Conservation (phyloP, 2,888 invertebrate genomes). For the Tribolium freemani region DNA sequence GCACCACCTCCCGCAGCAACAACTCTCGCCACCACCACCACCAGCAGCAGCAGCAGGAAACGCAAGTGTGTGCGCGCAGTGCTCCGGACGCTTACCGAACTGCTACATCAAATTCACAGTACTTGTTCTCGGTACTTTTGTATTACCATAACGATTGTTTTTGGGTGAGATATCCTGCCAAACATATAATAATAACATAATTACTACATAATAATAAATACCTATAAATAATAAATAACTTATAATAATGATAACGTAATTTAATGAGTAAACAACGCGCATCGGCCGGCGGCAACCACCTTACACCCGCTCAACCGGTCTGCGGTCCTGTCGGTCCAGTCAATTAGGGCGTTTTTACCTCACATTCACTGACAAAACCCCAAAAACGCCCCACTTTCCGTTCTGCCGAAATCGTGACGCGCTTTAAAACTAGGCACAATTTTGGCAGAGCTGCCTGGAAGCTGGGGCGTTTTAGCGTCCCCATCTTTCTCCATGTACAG, state of each 20-base stretch:
- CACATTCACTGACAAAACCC: not conserved
- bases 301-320: constrained; percentile 34
- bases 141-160: constrained; percentile 66
- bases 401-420: not conserved
- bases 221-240: constrained; percentile 60
- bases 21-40: constrained; percentile 45
- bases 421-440: too few relatives aligned
- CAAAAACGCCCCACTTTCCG: not conserved
- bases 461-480: not conserved
- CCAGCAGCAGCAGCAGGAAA: constrained; percentile 48
- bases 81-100: constrained; percentile 67
- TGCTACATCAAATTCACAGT: constrained; percentile 67
- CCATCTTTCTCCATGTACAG: constrained; percentile 33
- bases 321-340: constrained; percentile 45
- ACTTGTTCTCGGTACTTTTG: constrained; percentile 67
- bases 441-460: too few relatives aligned
- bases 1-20: constrained; percentile 59
- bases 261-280: constrained; percentile 52
- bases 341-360: constrained; percentile 33
- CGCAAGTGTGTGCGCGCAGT: constrained; percentile 66
- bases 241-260: constrained; percentile 55
- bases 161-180: constrained; percentile 70
- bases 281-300: constrained; percentile 46
- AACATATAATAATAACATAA: constrained; percentile 63
- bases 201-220: constrained; percentile 60